phyloP scores from a whole-genome alignment of 2,113 vertebrate species.

The Sceloporus tristichus region DNA sequence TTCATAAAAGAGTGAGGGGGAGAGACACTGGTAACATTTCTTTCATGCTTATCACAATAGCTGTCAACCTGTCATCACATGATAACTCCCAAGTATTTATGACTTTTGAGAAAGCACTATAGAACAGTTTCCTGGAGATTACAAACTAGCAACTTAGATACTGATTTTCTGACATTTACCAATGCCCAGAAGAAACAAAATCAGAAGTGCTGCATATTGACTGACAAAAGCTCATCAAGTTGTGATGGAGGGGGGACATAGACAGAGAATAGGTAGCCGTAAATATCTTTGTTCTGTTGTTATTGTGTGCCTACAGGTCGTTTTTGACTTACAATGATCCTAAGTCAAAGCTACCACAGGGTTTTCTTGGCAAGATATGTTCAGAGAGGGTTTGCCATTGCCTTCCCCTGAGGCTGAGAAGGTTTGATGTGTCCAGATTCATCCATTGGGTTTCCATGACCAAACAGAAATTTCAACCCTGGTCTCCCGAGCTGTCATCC shows the following conservation, averaged over 20 bases:
- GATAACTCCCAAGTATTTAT: constrained; percentile 53
- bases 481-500: too few species aligned
- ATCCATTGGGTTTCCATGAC: too few species aligned
- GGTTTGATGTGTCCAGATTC: too few species aligned
- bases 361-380: too few species aligned
- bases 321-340: too few species aligned
- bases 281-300: neutral
- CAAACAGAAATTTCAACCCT: too few species aligned
- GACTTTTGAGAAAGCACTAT: constrained; percentile 47
- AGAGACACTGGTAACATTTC: constrained; percentile 48
- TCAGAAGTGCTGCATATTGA: neutral
- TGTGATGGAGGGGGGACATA: neutral
- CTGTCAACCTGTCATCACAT: constrained; percentile 62
- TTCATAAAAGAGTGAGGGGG: constrained; percentile 27
- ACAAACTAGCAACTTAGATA: constrained; percentile 48
- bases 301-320: too few species aligned
- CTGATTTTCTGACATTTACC: constrained; percentile 50
- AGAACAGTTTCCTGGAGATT: constrained; percentile 56
- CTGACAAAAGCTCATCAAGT: neutral
- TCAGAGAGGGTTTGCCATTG: too few species aligned
- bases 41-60: constrained; percentile 60
- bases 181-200: constrained; percentile 24
- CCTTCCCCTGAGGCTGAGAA: too few species aligned
- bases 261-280: neutral
- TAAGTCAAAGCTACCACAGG: too few species aligned